Evolutionary conservation across 2,113 vertebrate species (phyloP).

Genomic region (Phalacrocorax aristotelis): DNA sequence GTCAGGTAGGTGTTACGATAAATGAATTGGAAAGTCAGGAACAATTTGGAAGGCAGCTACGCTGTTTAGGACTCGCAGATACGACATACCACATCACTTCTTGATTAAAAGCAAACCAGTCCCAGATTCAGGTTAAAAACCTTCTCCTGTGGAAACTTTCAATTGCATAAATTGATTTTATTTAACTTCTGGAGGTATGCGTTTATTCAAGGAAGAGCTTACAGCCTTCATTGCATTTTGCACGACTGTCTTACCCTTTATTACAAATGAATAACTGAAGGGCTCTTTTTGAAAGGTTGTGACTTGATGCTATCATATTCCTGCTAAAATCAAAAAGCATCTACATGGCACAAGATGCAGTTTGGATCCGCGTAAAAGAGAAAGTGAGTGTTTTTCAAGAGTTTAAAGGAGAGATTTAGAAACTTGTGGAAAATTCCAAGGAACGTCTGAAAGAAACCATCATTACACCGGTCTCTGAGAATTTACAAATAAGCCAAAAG

Average conservation of each 20-base stretch:
- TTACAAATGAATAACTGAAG: neutral
- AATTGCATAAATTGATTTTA: neutral
- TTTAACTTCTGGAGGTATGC: neutral
- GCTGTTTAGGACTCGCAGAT: neutral
- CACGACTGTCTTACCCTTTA: neutral
- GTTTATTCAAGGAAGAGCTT: neutral
- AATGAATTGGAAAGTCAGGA: neutral
- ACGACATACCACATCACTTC: neutral
- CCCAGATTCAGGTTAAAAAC: neutral
- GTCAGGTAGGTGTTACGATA: neutral
- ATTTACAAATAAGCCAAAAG: slow-evolving; percentile 26
- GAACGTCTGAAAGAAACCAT: neutral
- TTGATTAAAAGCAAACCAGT: neutral
- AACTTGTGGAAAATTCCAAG: slow-evolving; percentile 15
- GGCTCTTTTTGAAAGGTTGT: neutral
- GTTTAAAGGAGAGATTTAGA: slow-evolving; percentile 19
- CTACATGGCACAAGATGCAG: neutral
- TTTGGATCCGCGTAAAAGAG: neutral
- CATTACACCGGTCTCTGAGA: neutral
- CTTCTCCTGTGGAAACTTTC: neutral
- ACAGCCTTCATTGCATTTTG: neutral
- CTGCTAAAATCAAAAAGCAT: neutral
- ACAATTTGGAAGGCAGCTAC: neutral
- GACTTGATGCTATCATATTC: neutral
- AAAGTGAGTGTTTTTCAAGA: neutral